A percentile compares a stretch with the other conserved stretches of the same genome.
phyloP scores from a whole-genome alignment of 2,113 vertebrate genomes.

The Podocnemis expansa region DNA sequence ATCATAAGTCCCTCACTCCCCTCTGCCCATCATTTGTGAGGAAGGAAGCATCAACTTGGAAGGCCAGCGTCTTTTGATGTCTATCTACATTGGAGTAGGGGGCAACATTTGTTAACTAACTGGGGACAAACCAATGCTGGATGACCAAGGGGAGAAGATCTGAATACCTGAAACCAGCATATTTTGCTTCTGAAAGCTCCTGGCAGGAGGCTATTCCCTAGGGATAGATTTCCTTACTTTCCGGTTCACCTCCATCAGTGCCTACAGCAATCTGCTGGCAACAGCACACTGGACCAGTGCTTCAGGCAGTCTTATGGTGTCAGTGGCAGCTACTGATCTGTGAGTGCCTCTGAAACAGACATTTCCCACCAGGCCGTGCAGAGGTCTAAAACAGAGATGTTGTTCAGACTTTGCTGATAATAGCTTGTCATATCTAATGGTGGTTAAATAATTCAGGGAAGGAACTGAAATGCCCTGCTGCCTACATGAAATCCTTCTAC shows the following conservation, averaged over 20 bases:
- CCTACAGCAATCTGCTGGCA: background rate
- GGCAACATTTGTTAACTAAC: background rate
- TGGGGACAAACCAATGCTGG: background rate
- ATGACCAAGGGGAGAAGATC: background rate
- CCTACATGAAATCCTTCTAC: slow-evolving; percentile 35
- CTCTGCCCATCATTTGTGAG: fast-evolving
- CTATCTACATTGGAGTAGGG: background rate
- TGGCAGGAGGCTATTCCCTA: background rate
- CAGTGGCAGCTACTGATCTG: background rate
- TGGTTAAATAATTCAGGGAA: slow-evolving; percentile 45
- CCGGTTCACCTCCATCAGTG: background rate
- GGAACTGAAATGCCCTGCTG: background rate
- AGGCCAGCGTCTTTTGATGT: background rate
- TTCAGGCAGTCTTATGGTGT: background rate
- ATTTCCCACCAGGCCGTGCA: background rate
- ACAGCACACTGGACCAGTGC: background rate
- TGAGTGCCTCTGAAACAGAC: background rate
- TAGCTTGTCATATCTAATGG: background rate
- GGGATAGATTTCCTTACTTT: background rate
- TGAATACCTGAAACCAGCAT: background rate
- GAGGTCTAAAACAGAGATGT: slow-evolving; percentile 7
- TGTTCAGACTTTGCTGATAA: slow-evolving; percentile 39
- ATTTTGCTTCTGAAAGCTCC: fast-evolving
- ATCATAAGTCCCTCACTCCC: background rate
- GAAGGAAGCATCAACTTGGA: fast-evolving